Conservation (phyloP, 2,888 invertebrate genomes). For the Drosophila yooni region DNA sequence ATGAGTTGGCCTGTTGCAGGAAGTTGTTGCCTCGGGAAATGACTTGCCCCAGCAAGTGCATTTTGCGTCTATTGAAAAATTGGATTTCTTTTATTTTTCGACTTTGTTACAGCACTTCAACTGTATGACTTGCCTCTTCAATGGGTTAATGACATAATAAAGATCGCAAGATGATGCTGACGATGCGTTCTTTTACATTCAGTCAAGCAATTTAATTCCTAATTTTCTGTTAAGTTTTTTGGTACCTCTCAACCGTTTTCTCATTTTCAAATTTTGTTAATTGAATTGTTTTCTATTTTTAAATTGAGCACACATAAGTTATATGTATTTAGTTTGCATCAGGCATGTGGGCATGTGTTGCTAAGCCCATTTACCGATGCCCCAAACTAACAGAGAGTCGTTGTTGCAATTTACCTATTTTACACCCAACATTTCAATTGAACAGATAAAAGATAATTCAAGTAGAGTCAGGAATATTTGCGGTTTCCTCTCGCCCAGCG, state of each 20-base stretch:
- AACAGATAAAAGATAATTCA: not conserved
- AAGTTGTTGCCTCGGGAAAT: slow-evolving; percentile 49
- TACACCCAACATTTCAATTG: not conserved
- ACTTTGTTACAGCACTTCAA: slow-evolving; percentile 24
- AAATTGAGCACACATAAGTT: not conserved
- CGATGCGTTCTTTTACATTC: not conserved
- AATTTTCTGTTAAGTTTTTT: slow-evolving; percentile 12
- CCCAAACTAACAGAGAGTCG: not conserved
- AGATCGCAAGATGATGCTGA: slow-evolving; percentile 18
- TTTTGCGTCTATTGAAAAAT: slow-evolving; percentile 18
- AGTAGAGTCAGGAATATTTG: not conserved
- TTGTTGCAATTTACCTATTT: not conserved
- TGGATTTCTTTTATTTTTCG: slow-evolving; percentile 5
- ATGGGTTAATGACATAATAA: slow-evolving; percentile 44
- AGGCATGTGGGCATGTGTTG: not conserved
- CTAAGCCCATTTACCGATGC: not conserved
- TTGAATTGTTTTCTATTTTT: not conserved
- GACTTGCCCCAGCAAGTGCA: slow-evolving; percentile 52
- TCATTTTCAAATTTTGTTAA: slow-evolving; percentile 7
- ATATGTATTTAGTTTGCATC: not conserved
- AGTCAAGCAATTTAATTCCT: not conserved
- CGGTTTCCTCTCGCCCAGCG: slow-evolving; percentile 26
- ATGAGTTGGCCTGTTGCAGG: slow-evolving; percentile 38
- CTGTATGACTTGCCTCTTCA: slow-evolving; percentile 41
- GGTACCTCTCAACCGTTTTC: not conserved